These are phyloP conservation scores for Drosophila arawakana DNA, from an alignment of 1,140 invertebrate species.

Conservation along the genomic window DNA sequence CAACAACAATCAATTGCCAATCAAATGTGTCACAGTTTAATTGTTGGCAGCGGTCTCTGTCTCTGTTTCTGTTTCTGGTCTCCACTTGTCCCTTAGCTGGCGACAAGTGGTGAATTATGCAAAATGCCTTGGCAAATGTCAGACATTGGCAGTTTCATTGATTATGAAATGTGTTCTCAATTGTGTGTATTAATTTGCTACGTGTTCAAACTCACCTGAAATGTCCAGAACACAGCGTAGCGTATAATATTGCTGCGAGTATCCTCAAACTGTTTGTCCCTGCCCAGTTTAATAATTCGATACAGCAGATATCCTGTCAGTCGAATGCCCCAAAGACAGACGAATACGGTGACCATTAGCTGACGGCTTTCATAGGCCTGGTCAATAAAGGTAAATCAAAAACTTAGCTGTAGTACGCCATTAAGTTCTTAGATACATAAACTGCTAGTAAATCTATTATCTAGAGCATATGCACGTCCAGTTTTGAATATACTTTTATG, in stretches of 20 bases:
- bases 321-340: constrained; percentile 93
- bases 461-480: not conserved
- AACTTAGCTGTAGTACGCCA: too few species aligned
- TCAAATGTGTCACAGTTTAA: constrained; percentile 64
- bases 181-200: not conserved
- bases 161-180: constrained; percentile 51
- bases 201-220: constrained; percentile 88
- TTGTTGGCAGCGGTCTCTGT: constrained; percentile 40
- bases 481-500: constrained; percentile 2
- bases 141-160: constrained; percentile 64
- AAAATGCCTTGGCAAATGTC: constrained; percentile 59
- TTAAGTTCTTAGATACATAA: too few species aligned
- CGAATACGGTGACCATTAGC: constrained; percentile 93
- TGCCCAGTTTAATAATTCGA: constrained; percentile 94
- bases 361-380: constrained; percentile 93
- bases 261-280: constrained; percentile 96
- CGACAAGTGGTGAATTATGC: constrained; percentile 71
- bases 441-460: too few species aligned
- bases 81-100: constrained; percentile 11
- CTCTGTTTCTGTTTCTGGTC: not conserved
- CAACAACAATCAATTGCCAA: constrained; percentile 50
- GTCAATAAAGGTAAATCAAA: not conserved
- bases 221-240: constrained; percentile 96
- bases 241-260: constrained; percentile 93
- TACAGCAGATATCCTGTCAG: constrained; percentile 94